These are phyloP conservation scores for Yponomeuta malinellus DNA, from an alignment of 2,888 invertebrate species.

Conservation along the genomic window DNA sequence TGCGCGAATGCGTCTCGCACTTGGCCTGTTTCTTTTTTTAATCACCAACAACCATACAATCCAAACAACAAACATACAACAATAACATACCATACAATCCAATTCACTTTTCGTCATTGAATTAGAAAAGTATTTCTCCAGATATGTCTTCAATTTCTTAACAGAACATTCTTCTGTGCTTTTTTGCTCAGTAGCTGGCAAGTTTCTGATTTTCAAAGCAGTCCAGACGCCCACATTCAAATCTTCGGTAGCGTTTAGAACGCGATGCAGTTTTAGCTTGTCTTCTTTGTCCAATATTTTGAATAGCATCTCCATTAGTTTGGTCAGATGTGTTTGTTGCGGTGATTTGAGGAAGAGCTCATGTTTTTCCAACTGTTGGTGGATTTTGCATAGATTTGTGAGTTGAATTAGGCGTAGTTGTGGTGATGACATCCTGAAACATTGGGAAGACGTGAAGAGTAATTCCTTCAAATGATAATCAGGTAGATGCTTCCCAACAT, in stretches of 20 bases:
- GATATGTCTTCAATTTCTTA: constrained; percentile 30
- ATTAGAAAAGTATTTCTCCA: constrained; percentile 20
- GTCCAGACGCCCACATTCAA: constrained; percentile 41
- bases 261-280: constrained; percentile 37
- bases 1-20: too few species aligned
- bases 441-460: neutral
- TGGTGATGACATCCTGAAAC: constrained; percentile 17
- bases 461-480: too few species aligned
- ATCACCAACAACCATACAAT: constrained; percentile 24
- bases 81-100: constrained; percentile 29
- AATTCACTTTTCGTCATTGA: constrained; percentile 16
- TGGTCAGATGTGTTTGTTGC: constrained; percentile 41
- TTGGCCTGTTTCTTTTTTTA: too few species aligned
- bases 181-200: constrained; percentile 34
- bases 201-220: constrained; percentile 37
- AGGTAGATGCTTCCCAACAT: too few species aligned
- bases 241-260: constrained; percentile 35
- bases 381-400: constrained; percentile 36
- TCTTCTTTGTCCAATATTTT: constrained; percentile 37
- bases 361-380: constrained; percentile 38
- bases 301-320: constrained; percentile 41
- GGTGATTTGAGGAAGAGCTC: constrained; percentile 39
- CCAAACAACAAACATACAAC: constrained; percentile 13
- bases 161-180: constrained; percentile 29
- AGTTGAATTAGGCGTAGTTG: constrained; percentile 17